Evolutionary conservation across 1,140 invertebrate species (phyloP), one percentile per base, ranked within the genome.

Genomic region (Philotrypesis tridentata): DNA sequence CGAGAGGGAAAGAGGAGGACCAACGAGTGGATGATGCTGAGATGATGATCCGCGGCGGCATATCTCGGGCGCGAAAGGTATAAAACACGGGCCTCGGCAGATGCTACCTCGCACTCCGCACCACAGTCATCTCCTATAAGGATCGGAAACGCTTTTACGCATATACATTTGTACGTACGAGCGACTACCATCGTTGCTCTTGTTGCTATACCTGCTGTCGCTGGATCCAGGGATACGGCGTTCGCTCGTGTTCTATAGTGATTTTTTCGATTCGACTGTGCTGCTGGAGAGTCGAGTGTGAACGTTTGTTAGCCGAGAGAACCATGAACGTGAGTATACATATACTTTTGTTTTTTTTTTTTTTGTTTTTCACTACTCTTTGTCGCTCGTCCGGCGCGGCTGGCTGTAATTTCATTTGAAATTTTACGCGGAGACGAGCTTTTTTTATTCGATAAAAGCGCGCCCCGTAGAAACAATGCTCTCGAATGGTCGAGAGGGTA

Each of bases 51-150:
- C 80, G 25, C 68, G 23, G 29, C 17, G 48, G 73, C 63, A 27
- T 37, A 61, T 70, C 72, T 71, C 70, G 76, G 29, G 60, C 86
- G 87, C 85, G 88, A 90, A 88, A 87, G 88, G 89, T 90, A 89
- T 90, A 90, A 88, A 89, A 89, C 87, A 86, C 82, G 87, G 82
- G 86, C 83, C 85, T 84, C 86, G 87, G 88, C 87, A 87, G 88
- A 89, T 88, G 89, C 85, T 87, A 87, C 87, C 87, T 89, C 87
- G 86, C 88, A 90, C 85, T 89, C 87, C 65, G 87, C 85, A 86
- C 85, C 86, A 86, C 87, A 88, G 86, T 87, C 88, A 88, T 88
- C 88, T 86, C 71, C 85, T 85, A 88, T 86, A 88, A 88, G 85
- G 70, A 79, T 82, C 80, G 70, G 65, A 63, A 11, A 83, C 85